Percentiles rank a stretch among this genome's conserved stretches.
Evolutionary conservation across 2,797 vertebrate genomes (phyloP).

Genomic region (Onychomys leucogaster): DNA sequence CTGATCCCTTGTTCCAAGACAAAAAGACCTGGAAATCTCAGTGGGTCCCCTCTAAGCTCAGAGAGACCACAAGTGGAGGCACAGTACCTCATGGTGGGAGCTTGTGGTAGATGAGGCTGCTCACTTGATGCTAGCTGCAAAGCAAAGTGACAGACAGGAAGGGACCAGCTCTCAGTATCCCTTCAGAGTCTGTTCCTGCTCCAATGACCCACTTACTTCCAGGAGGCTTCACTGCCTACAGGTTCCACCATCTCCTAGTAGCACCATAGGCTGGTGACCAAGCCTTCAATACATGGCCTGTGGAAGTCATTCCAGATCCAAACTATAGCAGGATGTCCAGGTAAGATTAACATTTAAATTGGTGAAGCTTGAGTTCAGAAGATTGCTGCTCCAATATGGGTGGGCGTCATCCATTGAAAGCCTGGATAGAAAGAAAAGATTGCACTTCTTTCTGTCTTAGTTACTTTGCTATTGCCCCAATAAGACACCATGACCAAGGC

Average conservation of each 20-base stretch:
- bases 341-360: background rate
- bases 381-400: background rate
- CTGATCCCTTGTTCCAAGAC: background rate
- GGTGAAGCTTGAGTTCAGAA: background rate
- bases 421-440: background rate
- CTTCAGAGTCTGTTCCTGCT: background rate
- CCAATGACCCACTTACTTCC: background rate
- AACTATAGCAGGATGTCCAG: background rate
- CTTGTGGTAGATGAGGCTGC: background rate
- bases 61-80: background rate
- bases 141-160: background rate
- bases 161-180: too few species aligned
- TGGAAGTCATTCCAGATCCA: background rate
- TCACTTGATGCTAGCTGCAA: background rate
- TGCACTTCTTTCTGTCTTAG: background rate
- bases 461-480: background rate
- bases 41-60: background rate
- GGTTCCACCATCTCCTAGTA: background rate
- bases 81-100: background rate
- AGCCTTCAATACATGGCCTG: too few species aligned
- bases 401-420: background rate
- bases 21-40: background rate
- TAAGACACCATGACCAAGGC: background rate
- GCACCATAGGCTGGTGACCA: background rate
- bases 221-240: background rate